phyloP scores from a whole-genome alignment of 2,797 vertebrate species.

The Aphelocoma californica region DNA sequence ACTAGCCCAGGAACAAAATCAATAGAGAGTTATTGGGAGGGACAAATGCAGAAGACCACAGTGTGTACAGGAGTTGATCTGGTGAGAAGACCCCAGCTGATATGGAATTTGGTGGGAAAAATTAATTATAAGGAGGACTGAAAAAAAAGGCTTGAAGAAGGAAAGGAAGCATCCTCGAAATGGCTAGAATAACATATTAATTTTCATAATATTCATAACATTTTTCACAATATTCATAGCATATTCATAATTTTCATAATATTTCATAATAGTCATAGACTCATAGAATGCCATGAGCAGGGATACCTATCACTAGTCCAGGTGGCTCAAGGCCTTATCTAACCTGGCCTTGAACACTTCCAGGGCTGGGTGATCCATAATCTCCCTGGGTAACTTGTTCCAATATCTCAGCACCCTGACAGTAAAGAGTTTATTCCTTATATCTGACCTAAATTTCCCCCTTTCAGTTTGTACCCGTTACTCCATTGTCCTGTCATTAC shows the following conservation, averaged over 20 bases:
- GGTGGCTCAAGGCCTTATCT: not conserved
- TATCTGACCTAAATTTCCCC: not conserved
- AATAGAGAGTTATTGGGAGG: fast-evolving
- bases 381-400: not conserved
- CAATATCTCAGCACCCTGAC: not conserved
- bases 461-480: not conserved
- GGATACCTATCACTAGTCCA: too few relatives aligned
- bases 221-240: not conserved
- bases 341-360: not conserved
- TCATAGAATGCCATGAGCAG: not conserved
- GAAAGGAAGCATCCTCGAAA: not conserved
- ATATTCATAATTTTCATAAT: not conserved
- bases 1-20: not conserved
- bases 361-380: not conserved
- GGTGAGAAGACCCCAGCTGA: not conserved
- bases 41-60: not conserved
- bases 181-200: not conserved
- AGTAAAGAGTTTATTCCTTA: not conserved
- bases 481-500: too few relatives aligned
- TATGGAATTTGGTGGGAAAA: not conserved
- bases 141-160: not conserved
- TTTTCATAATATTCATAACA: not conserved
- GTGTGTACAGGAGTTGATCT: not conserved
- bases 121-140: not conserved
- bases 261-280: not conserved